Conservation (phyloP, 2,888 invertebrate genomes). For the Hypsopygia costalis region DNA sequence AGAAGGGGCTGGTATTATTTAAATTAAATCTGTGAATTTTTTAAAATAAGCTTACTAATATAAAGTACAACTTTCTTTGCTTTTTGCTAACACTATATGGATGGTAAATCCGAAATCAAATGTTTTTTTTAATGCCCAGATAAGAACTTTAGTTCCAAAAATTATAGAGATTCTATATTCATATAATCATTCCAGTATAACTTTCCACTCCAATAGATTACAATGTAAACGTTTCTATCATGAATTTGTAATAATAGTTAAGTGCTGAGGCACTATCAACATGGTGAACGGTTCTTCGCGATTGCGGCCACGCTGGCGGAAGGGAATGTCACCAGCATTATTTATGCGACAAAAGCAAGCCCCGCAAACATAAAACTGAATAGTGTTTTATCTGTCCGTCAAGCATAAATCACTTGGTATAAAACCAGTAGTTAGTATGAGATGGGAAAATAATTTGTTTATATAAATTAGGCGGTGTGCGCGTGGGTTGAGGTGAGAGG, state of each 20-base stretch:
- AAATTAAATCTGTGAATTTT: too few species aligned
- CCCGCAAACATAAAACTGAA: constrained; percentile 24
- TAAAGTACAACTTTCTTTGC: too few species aligned
- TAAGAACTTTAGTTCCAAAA: too few species aligned
- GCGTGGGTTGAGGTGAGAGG: constrained; percentile 60
- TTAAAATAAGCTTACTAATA: too few species aligned
- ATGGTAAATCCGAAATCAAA: too few species aligned
- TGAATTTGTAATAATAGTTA: neutral
- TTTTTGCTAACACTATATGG: too few species aligned
- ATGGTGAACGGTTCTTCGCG: constrained; percentile 6
- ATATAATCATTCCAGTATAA: too few species aligned
- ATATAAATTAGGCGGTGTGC: constrained; percentile 54
- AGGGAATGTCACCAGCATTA: constrained; percentile 14
- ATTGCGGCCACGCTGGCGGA: constrained; percentile 11
- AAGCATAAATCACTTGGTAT: constrained; percentile 40
- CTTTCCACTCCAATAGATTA: neutral
- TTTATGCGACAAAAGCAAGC: constrained; percentile 25
- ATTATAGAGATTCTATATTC: too few species aligned
- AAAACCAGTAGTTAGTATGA: constrained; percentile 62
- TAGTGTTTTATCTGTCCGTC: constrained; percentile 24
- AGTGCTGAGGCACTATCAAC: constrained; percentile 3
- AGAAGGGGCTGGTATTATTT: too few species aligned
- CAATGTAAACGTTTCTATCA: neutral
- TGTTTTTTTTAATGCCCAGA: too few species aligned
- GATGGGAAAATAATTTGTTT: constrained; percentile 67